Percentiles rank a stretch among this genome's conserved stretches.
Evolutionary conservation across 2,888 invertebrate genomes (phyloP).

Genomic region (Oasisia sp.): DNA sequence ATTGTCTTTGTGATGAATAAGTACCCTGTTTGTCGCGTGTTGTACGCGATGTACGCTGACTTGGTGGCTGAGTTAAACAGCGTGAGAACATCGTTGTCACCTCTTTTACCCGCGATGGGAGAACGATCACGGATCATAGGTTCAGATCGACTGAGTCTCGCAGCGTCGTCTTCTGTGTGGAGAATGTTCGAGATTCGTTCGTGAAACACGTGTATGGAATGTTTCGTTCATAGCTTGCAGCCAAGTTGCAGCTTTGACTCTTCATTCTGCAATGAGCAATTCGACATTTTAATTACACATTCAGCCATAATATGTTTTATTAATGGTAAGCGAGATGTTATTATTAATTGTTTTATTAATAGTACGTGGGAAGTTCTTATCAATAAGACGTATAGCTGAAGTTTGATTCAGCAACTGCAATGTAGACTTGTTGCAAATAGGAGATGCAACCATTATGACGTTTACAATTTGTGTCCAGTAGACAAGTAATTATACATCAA

Average conservation of each 20-base stretch:
- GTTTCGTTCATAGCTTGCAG: neutral
- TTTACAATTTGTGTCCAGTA: neutral
- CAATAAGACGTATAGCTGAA: neutral
- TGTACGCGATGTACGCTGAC: neutral
- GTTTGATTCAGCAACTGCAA: neutral
- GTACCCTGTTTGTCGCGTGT: neutral
- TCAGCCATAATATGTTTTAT: neutral
- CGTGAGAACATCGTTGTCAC: neutral
- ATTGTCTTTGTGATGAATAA: neutral
- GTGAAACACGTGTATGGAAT: conserved; percentile 10
- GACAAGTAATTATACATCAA: neutral
- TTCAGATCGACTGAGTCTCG: neutral
- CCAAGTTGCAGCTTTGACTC: neutral
- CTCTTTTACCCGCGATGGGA: neutral
- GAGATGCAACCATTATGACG: neutral
- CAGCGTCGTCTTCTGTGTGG: neutral
- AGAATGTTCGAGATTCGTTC: conserved; percentile 2
- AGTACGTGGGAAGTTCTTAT: neutral
- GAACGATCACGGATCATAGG: neutral
- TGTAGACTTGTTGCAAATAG: neutral
- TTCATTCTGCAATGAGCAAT: neutral
- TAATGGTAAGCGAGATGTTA: neutral
- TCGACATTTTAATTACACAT: neutral
- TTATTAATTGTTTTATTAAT: neutral
- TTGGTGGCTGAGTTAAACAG: neutral